phyloP scores from a whole-genome alignment of 2,888 invertebrate species.

The Petrophora chlorosata region DNA sequence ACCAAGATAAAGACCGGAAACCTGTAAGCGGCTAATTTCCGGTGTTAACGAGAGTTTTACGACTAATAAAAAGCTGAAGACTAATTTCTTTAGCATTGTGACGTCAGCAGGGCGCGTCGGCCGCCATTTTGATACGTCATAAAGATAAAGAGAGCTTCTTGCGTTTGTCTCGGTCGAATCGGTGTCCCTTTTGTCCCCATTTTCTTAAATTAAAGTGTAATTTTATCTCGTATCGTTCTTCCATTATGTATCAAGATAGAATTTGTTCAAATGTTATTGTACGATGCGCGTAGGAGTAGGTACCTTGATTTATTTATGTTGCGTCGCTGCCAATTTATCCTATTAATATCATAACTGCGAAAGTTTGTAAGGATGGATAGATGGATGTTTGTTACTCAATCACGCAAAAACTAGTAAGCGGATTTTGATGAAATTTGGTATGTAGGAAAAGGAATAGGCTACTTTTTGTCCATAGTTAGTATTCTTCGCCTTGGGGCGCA shows the following conservation, averaged over 20 bases:
- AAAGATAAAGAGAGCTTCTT: conserved; percentile 50
- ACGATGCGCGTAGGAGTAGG: too few relatives aligned
- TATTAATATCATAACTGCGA: too few relatives aligned
- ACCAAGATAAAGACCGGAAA: neutral
- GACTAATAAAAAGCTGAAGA: conserved; percentile 30
- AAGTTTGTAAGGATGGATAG: too few relatives aligned
- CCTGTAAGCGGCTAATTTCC: conserved; percentile 18
- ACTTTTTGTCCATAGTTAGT: too few relatives aligned
- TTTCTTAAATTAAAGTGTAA: conserved; percentile 33
- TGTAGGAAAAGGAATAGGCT: too few relatives aligned
- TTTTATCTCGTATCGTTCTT: conserved; percentile 8
- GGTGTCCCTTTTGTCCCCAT: conserved; percentile 27
- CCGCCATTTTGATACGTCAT: conserved; percentile 45
- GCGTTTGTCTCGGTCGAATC: conserved; percentile 28
- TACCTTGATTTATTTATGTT: too few relatives aligned
- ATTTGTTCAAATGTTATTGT: too few relatives aligned
- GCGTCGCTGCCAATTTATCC: too few relatives aligned
- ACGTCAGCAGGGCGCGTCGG: conserved; percentile 41
- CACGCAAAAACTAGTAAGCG: too few relatives aligned
- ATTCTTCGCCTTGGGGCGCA: too few relatives aligned
- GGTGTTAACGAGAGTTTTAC: conserved; percentile 35
- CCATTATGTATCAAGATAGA: neutral
- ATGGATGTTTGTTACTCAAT: too few relatives aligned
- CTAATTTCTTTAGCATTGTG: conserved; percentile 32
- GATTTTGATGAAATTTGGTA: too few relatives aligned